phyloP scores from a whole-genome alignment of 1,140 invertebrate genomes.

The Telenomus remus region DNA sequence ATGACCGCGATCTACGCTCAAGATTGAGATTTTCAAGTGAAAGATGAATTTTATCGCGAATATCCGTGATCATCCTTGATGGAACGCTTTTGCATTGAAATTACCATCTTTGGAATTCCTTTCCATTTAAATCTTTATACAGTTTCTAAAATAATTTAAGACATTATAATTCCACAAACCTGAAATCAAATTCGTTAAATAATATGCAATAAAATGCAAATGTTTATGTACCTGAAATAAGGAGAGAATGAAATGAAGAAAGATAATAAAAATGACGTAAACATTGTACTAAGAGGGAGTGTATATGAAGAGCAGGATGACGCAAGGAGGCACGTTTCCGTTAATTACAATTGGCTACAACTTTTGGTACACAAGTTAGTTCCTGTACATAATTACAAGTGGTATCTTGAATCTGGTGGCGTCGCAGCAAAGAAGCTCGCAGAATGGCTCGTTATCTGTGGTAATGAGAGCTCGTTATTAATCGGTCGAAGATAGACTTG shows the following conservation, averaged over 20 bases:
- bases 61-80: too few species aligned
- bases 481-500: constrained; percentile 60
- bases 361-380: constrained; percentile 45
- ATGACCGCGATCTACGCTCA: constrained; percentile 6
- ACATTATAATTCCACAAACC: too few species aligned
- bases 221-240: too few species aligned
- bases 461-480: constrained; percentile 72
- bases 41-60: background rate
- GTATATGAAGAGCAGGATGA: constrained; percentile 10
- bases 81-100: too few species aligned
- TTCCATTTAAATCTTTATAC: too few species aligned
- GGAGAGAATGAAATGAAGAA: background rate
- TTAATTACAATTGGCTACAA: constrained; percentile 51
- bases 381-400: constrained; percentile 47
- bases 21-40: background rate
- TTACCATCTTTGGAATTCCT: too few species aligned
- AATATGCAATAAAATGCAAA: too few species aligned
- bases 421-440: constrained; percentile 47
- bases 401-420: constrained; percentile 42
- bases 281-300: background rate
- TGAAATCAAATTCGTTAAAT: too few species aligned
- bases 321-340: constrained; percentile 34
- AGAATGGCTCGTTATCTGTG: constrained; percentile 65
- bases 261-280: background rate
- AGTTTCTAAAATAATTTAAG: too few species aligned